Evolutionary conservation across 2,888 invertebrate genomes (phyloP).

Genomic region (Tridacna gigas): DNA sequence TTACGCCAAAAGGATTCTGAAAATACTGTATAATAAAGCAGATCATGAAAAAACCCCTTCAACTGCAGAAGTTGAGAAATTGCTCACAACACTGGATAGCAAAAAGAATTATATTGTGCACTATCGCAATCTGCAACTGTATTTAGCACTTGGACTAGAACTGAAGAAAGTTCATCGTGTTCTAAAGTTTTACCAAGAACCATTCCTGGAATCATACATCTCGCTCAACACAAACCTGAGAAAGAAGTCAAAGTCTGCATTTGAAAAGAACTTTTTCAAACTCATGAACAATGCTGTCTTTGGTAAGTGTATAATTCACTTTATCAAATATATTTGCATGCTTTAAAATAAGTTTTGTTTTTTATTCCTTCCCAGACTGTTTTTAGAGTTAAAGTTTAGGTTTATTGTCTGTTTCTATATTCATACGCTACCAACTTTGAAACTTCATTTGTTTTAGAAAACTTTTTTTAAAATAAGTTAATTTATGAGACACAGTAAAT

Average conservation of each 20-base stretch:
- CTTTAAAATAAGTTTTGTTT: neutral
- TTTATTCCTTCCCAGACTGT: neutral
- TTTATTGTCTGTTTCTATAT: neutral
- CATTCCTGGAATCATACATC: slow-evolving; percentile 81
- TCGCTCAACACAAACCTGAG: slow-evolving; percentile 33
- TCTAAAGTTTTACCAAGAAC: slow-evolving; percentile 74
- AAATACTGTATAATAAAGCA: slow-evolving; percentile 18
- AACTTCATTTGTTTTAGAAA: neutral
- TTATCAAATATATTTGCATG: neutral
- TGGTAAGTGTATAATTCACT: neutral
- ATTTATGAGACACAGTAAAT: neutral
- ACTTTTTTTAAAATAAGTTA: neutral
- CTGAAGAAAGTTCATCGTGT: slow-evolving; percentile 74
- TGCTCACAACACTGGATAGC: slow-evolving; percentile 16
- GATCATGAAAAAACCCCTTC: slow-evolving; percentile 6
- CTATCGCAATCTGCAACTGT: slow-evolving; percentile 79
- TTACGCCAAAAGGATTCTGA: slow-evolving; percentile 12
- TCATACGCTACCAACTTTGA: neutral
- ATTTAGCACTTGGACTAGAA: slow-evolving; percentile 67
- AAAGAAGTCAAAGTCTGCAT: neutral
- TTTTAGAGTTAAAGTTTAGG: too few species aligned
- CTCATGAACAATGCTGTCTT: slow-evolving; percentile 3
- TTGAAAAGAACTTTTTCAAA: neutral
- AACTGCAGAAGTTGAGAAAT: slow-evolving; percentile 17
- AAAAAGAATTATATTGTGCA: slow-evolving; percentile 56